Conservation (phyloP, 2,888 invertebrate species). For the Drosophila dives region DNA sequence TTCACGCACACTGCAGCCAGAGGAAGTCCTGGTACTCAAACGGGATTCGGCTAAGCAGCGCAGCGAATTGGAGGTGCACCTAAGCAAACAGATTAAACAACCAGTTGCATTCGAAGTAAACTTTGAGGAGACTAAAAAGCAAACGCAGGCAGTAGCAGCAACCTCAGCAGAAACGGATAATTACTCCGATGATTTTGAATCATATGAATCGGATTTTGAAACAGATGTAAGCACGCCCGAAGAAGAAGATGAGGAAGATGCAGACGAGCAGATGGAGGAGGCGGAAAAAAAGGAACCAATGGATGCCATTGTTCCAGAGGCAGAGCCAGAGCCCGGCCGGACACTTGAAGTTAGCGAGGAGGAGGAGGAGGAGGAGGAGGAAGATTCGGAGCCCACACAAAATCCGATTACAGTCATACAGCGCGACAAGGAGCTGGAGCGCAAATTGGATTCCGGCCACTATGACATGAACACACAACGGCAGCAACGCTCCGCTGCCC, state of each 20-base stretch:
- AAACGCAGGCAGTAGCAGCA: neutral
- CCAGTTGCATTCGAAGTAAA: slow-evolving; percentile 83
- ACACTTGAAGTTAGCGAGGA: slow-evolving; percentile 2
- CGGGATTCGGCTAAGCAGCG: slow-evolving; percentile 65
- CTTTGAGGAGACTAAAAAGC: slow-evolving; percentile 63
- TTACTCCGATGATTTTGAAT: slow-evolving; percentile 87
- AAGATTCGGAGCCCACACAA: slow-evolving; percentile 81
- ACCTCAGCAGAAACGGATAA: slow-evolving; percentile 64
- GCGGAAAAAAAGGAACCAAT: slow-evolving; percentile 18
- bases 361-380: slow-evolving; percentile 61
- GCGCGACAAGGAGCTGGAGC: slow-evolving; percentile 85
- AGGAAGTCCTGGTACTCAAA: slow-evolving; percentile 80
- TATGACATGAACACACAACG: slow-evolving; percentile 85
- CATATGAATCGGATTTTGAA: slow-evolving; percentile 87
- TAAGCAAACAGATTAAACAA: slow-evolving; percentile 53
- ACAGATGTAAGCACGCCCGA: slow-evolving; percentile 69
- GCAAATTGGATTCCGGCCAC: slow-evolving; percentile 87
- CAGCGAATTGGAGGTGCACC: slow-evolving; percentile 54
- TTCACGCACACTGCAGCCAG: slow-evolving; percentile 79
- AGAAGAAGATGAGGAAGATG: slow-evolving; percentile 43
- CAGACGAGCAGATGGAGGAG: slow-evolving; percentile 25
- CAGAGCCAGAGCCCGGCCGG: neutral
- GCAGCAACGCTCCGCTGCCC: slow-evolving; percentile 45
- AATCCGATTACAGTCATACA: slow-evolving; percentile 82
- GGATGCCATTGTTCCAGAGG: slow-evolving; percentile 1